Conservation (phyloP, 1,140 invertebrate species). For the Leptinotarsa texana region DNA sequence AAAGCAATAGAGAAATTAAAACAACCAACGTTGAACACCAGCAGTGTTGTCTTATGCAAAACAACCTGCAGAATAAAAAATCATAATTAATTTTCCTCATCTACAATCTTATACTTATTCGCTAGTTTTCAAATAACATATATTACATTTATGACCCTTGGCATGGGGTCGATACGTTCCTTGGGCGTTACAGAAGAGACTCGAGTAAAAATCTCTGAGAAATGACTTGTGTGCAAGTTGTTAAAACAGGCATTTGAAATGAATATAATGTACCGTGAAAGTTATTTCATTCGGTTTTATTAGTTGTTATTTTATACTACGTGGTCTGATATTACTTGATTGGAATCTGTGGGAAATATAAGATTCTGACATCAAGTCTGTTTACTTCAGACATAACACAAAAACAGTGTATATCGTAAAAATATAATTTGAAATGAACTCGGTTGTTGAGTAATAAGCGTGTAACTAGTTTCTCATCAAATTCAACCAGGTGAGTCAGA, state of each 20-base stretch:
- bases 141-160: slow-evolving; percentile 8
- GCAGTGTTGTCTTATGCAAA: background rate
- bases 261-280: slow-evolving; percentile 8
- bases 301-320: slow-evolving; percentile 1
- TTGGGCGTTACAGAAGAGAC: background rate
- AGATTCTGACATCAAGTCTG: background rate
- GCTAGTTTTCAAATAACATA: slow-evolving; percentile 8
- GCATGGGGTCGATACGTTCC: slow-evolving; percentile 1
- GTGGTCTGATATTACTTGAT: slow-evolving; percentile 3
- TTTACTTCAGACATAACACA: background rate
- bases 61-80: background rate
- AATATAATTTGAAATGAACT: too few relatives aligned
- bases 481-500: too few relatives aligned
- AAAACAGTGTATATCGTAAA: too few relatives aligned
- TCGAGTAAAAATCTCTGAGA: background rate
- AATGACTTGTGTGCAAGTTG: slow-evolving; percentile 5
- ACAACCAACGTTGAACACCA: background rate
- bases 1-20: background rate
- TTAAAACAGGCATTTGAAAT: slow-evolving; percentile 6
- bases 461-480: too few relatives aligned
- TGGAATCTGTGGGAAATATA: slow-evolving; percentile 2
- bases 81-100: slow-evolving; percentile 6
- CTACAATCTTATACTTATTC: slow-evolving; percentile 3
- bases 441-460: too few relatives aligned
- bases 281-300: slow-evolving; percentile 4